Percentiles rank a stretch among this genome's conserved stretches.
Conservation (phyloP, 2,113 vertebrate species). For the Podilymbus podiceps region DNA sequence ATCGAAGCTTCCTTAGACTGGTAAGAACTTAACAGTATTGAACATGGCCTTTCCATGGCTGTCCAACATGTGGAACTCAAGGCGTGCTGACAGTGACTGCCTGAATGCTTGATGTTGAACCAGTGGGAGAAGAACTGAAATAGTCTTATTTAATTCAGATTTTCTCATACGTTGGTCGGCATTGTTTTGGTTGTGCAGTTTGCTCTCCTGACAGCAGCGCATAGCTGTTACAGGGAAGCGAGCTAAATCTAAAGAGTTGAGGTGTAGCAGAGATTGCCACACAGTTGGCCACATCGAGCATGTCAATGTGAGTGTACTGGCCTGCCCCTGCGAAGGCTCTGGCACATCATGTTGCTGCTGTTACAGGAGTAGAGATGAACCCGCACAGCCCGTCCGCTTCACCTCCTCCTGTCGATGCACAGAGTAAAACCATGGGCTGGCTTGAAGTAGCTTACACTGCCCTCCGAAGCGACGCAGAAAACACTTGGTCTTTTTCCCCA, state of each 20-base stretch:
- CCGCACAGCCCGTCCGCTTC: background rate
- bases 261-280: background rate
- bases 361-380: accelerated
- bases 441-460: background rate
- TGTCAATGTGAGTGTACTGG: background rate
- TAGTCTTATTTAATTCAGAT: background rate
- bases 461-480: background rate
- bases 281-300: background rate
- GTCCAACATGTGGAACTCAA: background rate
- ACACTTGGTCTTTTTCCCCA: background rate
- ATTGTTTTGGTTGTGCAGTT: background rate
- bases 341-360: background rate
- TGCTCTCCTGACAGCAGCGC: background rate
- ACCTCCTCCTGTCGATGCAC: background rate
- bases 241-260: background rate
- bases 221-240: background rate
- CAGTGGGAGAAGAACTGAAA: background rate
- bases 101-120: background rate
- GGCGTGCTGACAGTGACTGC: background rate
- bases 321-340: background rate
- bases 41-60: background rate
- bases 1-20: background rate
- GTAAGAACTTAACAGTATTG: background rate
- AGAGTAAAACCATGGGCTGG: background rate
- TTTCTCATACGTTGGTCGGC: background rate